Percentiles rank a stretch among this genome's conserved stretches.
Conservation (phyloP, 2,888 invertebrate genomes). For the Stenchaetothrips biformis region DNA sequence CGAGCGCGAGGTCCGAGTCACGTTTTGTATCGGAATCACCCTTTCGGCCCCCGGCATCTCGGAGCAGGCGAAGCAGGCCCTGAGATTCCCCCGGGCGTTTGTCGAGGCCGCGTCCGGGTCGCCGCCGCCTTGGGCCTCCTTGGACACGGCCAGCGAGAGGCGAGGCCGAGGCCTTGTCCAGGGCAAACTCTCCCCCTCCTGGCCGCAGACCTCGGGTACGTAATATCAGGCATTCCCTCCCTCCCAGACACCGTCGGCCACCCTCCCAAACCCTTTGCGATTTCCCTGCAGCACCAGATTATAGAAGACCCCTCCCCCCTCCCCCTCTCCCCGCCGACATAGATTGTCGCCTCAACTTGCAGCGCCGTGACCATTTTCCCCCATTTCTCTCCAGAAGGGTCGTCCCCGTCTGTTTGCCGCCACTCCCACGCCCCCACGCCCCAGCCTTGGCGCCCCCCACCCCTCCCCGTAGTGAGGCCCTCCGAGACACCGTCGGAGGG, state of each 20-base stretch:
- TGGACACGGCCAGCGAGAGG: too few species aligned
- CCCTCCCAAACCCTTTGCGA: neutral
- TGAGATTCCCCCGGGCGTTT: too few species aligned
- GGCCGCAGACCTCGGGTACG: neutral
- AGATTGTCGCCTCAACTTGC: neutral
- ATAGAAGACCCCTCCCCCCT: neutral
- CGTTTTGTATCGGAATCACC: constrained; percentile 2
- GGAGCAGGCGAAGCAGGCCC: too few species aligned
- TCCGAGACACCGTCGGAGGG: neutral
- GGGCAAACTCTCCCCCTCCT: too few species aligned
- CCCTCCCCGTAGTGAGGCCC: neutral
- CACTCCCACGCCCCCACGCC: neutral
- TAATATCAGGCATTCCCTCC: neutral
- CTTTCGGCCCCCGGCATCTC: neutral
- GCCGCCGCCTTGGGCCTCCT: too few species aligned
- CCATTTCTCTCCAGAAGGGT: neutral
- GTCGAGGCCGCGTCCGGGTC: too few species aligned
- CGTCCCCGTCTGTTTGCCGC: neutral
- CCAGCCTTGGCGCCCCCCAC: too few species aligned
- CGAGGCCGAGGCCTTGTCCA: too few species aligned
- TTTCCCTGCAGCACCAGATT: neutral
- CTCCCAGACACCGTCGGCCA: too few species aligned
- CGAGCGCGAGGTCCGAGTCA: neutral
- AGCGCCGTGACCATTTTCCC: neutral
- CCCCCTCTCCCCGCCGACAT: neutral